Conservation (phyloP, 2,888 invertebrate species). For the Gibbula magus region DNA sequence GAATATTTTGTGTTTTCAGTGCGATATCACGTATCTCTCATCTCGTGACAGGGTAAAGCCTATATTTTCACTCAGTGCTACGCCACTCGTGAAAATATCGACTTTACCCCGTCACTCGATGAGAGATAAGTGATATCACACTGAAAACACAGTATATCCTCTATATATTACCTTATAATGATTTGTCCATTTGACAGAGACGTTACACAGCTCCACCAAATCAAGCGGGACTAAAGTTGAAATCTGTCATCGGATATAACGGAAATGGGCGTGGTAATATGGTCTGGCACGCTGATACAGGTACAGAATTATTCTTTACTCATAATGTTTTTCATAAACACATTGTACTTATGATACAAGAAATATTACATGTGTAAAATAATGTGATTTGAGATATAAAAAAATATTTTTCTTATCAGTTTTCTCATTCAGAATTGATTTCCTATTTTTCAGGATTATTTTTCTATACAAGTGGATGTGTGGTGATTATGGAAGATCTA, state of each 20-base stretch:
- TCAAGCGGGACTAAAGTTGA: constrained; percentile 70
- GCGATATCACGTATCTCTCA: no score
- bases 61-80: no score
- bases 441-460: constrained; percentile 63
- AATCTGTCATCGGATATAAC: constrained; percentile 73
- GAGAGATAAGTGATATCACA: no score
- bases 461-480: constrained; percentile 72
- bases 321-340: neutral
- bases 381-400: no score
- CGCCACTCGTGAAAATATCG: no score
- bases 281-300: constrained; percentile 73
- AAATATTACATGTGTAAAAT: neutral
- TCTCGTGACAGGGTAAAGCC: no score
- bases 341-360: neutral
- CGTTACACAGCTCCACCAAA: constrained; percentile 73
- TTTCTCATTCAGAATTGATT: neutral
- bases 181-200: constrained; percentile 53
- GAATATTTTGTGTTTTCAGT: no score
- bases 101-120: no score
- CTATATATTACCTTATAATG: no score
- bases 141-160: no score
- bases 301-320: constrained; percentile 41
- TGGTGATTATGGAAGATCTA: constrained; percentile 72
- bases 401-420: no score
- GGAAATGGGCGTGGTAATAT: constrained; percentile 73